Evolutionary conservation across 2,113 vertebrate genomes (phyloP).

Genomic region (Aleadryas rufinucha): DNA sequence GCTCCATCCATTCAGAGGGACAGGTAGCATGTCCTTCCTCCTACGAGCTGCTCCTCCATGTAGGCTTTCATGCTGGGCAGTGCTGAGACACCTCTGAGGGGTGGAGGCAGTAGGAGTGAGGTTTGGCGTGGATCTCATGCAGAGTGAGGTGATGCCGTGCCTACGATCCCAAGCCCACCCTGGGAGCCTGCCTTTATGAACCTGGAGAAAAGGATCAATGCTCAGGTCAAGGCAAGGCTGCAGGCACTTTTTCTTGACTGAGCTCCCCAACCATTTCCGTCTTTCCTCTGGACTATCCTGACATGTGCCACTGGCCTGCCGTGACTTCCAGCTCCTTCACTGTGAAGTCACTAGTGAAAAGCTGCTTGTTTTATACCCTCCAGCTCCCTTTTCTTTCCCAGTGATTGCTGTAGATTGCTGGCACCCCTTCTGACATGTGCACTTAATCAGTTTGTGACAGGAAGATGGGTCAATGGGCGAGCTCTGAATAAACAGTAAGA

Average conservation of each 20-base stretch:
- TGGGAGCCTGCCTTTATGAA: background rate
- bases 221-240: background rate
- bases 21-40: background rate
- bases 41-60: background rate
- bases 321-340: background rate
- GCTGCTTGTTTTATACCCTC: background rate
- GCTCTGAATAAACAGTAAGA: background rate
- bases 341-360: background rate
- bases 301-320: background rate
- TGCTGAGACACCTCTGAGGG: background rate
- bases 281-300: background rate
- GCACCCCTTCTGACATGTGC: constrained; percentile 7
- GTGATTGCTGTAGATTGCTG: background rate
- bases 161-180: fast-evolving
- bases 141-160: background rate
- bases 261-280: background rate
- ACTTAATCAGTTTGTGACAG: constrained; percentile 29
- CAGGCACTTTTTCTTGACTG: background rate
- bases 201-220: fast-evolving
- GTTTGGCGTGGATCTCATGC: background rate
- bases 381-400: background rate
- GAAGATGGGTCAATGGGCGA: background rate
- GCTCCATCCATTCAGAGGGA: background rate
- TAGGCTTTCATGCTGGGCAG: background rate
- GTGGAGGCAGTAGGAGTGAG: background rate